Evolutionary conservation across 2,113 vertebrate species (phyloP).

Genomic region (Chascanopsetta lugubris): DNA sequence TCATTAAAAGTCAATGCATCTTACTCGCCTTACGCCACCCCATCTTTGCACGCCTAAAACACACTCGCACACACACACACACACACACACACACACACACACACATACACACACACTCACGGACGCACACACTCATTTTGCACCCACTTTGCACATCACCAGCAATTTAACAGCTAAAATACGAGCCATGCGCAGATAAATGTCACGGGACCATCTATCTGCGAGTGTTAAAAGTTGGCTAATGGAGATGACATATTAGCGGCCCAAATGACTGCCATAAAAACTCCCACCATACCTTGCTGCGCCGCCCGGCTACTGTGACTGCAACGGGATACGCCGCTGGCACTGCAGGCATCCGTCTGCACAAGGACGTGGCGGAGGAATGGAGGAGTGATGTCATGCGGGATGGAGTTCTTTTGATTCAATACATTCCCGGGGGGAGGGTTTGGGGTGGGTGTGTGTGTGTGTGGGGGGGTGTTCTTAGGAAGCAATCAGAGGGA

Average conservation of each 20-base stretch:
- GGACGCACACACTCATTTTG: conserved; percentile 23
- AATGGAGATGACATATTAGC: conserved; percentile 80
- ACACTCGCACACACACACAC: conserved; percentile 15
- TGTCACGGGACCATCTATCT: conserved; percentile 77
- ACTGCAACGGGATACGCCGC: conserved; percentile 45
- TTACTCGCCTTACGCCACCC: conserved; percentile 9
- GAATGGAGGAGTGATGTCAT: conserved; percentile 64
- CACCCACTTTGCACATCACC: conserved; percentile 55
- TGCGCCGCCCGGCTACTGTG: conserved; percentile 47
- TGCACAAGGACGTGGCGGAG: conserved; percentile 6
- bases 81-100: conserved; percentile 21
- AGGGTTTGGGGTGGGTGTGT: no score
- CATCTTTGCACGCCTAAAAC: conserved; percentile 43
- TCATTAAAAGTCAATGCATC: conserved; percentile 76
- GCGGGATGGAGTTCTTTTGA: conserved; percentile 39
- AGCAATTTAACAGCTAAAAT: conserved; percentile 76
- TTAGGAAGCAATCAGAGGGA: conserved; percentile 12
- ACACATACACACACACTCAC: conserved; percentile 29
- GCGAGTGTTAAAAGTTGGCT: conserved; percentile 73
- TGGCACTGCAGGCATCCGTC: conserved; percentile 47
- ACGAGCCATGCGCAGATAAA: conserved; percentile 72
- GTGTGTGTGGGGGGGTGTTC: neutral
- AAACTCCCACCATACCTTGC: conserved; percentile 66
- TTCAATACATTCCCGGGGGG: conserved; percentile 32
- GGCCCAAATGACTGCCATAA: conserved; percentile 78